Base-by-base conservation (phyloP, 2,888 invertebrate species). In the Morinoia aosen region DNA sequence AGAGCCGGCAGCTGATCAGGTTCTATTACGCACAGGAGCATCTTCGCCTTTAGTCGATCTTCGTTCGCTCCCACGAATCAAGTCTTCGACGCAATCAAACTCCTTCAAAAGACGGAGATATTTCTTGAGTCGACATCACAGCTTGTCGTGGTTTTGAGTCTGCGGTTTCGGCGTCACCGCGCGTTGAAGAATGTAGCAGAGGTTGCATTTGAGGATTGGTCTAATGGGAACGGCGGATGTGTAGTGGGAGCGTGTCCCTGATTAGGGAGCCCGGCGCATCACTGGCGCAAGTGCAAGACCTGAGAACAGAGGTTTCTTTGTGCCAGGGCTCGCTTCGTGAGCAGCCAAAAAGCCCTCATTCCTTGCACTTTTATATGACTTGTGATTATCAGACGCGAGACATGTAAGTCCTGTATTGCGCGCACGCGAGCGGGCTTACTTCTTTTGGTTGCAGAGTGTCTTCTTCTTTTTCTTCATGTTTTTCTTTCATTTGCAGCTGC, bases 281-380 rank as follows among this genome's bases (percentile, higher is more conserved):
- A 90, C 90, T 40, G 90, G 90, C 90, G 90, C 90, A 90, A 90
- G 90, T 90, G 90, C 90, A 90, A 90, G 90, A 90, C 90, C 12
- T 19, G 76, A 90, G 40, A 90, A 90, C 90, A 93, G 93, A 93
- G 93, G 33, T 57, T 93, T 90, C 93, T 93, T 93, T 93, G 93
- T 93, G 25, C 14, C 33, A 57, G 19, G 93, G 48, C 93, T 57
- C 93, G 93, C 93, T 93, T 93, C 93, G 93, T 93, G 93, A 93
- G 93, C 93, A 93, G 93, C 93, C 93, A 93, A 93, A 93, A 93
- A 57, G 90, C 90, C 48, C 56, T 57, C 93, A 93, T 93, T 93
- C 93, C 93, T 40, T 93, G 93, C 93, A 93, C 93, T 57, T 93
- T 93, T 93, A 57, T 56, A 57, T 93, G 93, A 93, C 57, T 56